phyloP scores from a whole-genome alignment of 2,113 vertebrate species.

The Chrysemys picta region DNA sequence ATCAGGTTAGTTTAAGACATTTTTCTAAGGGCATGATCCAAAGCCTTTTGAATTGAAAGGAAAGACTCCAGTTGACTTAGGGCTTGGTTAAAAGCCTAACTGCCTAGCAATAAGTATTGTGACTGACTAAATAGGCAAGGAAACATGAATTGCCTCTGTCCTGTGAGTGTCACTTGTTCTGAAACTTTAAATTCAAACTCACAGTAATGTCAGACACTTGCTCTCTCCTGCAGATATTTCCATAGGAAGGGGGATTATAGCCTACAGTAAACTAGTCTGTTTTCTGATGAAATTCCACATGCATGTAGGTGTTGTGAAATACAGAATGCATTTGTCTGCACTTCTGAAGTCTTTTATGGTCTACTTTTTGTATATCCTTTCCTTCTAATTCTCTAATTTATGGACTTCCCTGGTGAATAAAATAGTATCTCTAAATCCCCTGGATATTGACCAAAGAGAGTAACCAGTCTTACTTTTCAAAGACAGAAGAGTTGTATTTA shows the following conservation, averaged over 20 bases:
- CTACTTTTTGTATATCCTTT: neutral
- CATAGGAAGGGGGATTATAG: neutral
- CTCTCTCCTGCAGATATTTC: neutral
- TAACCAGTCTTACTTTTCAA: neutral
- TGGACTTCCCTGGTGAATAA: accelerated
- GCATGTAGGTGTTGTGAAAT: neutral
- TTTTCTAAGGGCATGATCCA: neutral
- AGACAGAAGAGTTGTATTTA: neutral
- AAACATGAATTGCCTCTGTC: neutral
- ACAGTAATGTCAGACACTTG: neutral
- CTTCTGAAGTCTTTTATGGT: neutral
- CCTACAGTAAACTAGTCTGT: neutral
- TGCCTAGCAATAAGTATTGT: no score
- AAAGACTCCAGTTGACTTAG: neutral
- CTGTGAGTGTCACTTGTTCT: neutral
- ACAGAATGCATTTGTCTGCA: neutral
- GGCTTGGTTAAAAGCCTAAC: neutral
- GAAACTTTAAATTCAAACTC: neutral
- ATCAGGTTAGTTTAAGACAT: neutral
- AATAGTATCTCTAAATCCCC: neutral
- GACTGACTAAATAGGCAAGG: neutral
- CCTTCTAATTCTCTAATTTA: neutral
- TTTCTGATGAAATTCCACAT: neutral
- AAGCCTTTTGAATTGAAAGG: neutral
- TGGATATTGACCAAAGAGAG: neutral